Evolutionary conservation across 2,797 vertebrate species (phyloP).

Genomic region (Apodemus agrarius): DNA sequence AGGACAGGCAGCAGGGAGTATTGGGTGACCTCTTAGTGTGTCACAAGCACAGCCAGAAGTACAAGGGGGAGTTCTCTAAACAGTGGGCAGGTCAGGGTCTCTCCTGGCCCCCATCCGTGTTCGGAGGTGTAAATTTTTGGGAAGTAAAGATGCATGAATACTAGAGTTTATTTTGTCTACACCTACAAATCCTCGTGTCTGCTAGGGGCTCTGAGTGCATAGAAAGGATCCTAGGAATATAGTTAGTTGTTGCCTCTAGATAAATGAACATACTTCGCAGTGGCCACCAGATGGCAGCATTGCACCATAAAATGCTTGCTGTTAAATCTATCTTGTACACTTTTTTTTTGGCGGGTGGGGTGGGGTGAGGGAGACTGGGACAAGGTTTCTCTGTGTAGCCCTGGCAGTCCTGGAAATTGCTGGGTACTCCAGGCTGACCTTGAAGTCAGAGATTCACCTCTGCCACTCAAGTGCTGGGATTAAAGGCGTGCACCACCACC

Average conservation of each 20-base stretch:
- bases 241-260: background rate
- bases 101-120: background rate
- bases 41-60: background rate
- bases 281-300: slow-evolving; percentile 38
- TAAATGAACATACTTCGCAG: accelerated
- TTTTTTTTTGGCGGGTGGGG: no score
- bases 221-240: background rate
- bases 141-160: background rate
- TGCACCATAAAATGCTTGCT: slow-evolving; percentile 9
- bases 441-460: background rate
- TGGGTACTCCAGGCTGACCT: background rate
- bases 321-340: accelerated
- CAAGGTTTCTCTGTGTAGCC: background rate
- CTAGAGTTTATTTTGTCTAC: background rate
- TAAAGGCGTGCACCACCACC: background rate
- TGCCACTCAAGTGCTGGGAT: background rate
- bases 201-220: background rate
- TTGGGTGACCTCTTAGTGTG: background rate
- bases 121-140: background rate
- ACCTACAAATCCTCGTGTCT: background rate
- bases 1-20: background rate
- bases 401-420: background rate
- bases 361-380: no score
- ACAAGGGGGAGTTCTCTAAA: background rate
- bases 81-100: accelerated